These are phyloP conservation scores for Catharus fuscescens DNA, from an alignment of 2,113 vertebrate species.

Conservation along the genomic window DNA sequence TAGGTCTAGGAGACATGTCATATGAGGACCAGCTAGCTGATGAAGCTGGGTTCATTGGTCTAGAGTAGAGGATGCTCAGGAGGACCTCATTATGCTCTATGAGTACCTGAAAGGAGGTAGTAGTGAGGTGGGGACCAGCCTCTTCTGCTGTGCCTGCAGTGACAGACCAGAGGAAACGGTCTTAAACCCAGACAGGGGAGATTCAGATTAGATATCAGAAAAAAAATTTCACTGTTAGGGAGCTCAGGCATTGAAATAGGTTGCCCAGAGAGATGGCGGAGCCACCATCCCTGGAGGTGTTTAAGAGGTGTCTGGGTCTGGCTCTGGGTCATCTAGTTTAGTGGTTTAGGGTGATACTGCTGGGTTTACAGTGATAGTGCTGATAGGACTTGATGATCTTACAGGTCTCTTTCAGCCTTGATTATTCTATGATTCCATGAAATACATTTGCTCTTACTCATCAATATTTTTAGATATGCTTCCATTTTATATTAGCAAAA, in stretches of 20 bases:
- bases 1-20: not conserved
- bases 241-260: not conserved
- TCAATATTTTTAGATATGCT: not conserved
- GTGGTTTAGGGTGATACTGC: not conserved
- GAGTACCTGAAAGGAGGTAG: not conserved
- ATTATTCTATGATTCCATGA: not conserved
- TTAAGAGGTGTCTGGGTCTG: not conserved
- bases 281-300: not conserved
- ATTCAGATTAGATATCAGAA: not conserved
- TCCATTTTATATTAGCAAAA: not conserved
- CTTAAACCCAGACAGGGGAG: not conserved
- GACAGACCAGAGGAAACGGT: not conserved
- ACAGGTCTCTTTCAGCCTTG: not conserved
- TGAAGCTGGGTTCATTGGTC: not conserved
- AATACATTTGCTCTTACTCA: not conserved
- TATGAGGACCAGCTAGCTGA: not conserved
- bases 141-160: not conserved
- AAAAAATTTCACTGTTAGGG: not conserved
- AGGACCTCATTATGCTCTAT: no score
- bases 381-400: not conserved
- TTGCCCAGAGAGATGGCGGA: not conserved
- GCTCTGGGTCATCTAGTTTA: rapidly evolving
- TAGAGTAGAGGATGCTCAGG: not conserved
- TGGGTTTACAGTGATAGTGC: not conserved
- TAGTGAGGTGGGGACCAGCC: rapidly evolving